phyloP scores from a whole-genome alignment of 2,797 vertebrate genomes.

The Cryptoblepharus egeriae region DNA sequence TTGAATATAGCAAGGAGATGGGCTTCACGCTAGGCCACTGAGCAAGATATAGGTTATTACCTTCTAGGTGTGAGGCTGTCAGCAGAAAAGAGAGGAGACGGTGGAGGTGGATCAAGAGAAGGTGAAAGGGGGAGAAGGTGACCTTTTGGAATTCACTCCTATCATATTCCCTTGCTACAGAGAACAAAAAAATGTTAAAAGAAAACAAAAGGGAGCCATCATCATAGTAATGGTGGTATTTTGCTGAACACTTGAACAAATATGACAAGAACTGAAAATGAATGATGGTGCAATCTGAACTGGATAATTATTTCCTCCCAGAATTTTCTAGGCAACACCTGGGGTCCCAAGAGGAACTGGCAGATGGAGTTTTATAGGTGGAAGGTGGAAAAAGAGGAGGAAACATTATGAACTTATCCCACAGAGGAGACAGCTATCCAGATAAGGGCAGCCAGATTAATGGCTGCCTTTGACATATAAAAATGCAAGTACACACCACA shows the following conservation, averaged over 20 bases:
- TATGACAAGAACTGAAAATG: conserved; percentile 51
- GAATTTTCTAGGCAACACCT: conserved; percentile 54
- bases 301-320: conserved; percentile 51
- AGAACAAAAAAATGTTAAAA: not conserved
- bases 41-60: not conserved
- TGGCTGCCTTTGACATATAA: not conserved
- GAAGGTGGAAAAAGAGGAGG: conserved; percentile 25
- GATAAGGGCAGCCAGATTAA: conserved; percentile 6
- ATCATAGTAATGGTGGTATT: conserved; percentile 30
- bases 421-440: not conserved
- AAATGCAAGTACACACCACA: not conserved
- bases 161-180: not conserved
- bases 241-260: conserved; percentile 48
- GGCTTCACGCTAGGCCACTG: not conserved
- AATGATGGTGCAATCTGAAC: conserved; percentile 57
- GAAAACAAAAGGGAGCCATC: not conserved
- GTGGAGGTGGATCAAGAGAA: not conserved
- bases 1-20: not conserved
- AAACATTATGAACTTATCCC: conserved; percentile 16
- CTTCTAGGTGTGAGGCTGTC: not conserved
- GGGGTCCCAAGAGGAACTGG: conserved; percentile 16
- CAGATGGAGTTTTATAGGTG: conserved; percentile 46
- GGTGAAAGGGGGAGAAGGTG: not conserved
- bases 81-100: not conserved
- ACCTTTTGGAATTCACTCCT: not conserved